Base-by-base conservation (phyloP, 1,140 invertebrate genomes). In the Rhagoletis zephyria region DNA sequence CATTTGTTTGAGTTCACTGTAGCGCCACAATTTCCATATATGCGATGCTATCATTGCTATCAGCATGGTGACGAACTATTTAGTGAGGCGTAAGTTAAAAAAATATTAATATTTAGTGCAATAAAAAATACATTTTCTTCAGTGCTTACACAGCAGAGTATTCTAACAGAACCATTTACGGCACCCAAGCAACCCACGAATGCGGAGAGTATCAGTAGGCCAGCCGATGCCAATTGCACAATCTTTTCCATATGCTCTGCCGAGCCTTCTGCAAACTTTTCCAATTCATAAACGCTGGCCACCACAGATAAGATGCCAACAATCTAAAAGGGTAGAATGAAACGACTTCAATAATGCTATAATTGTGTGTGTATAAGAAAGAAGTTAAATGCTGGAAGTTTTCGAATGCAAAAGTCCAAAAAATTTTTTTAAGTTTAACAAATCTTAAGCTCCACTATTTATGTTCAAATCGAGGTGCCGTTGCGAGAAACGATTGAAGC, bases 81-180 rank as follows among this genome's bases (percentile, higher is more conserved):
- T 14, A 19, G 48, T 4, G 59, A 85, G 10, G 30, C 51, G 10
- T 56, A 56, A 56, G 10, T 10, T 30, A 56, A 2, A 56, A 85
- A 85, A 16, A 51, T 5, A 85, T 30, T 30, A 51, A 5, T 16
- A 51, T 56, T 60, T 51, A 16, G 9, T 60, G 45, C 19, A 77
- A 2, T 30, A 30, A 77, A 45, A 6, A 77, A 45, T 40, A 40
- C 10, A 56, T 42, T 48, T 2, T 59, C 1, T 61, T 14, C 16
- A 56, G 2, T 14, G 87, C 89, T 89, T 85, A 92, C 91, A 88
- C 90, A 87, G 51, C 89, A 88, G 59, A 92, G 87, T 45, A 92
- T 90, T 77, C 91, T 91, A 42, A 92, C 91, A 60, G 91, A 92
- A 60, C 90, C 91, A 42, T 92, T 56, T 40, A 91, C 90, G 30